Conservation (phyloP, 1,140 invertebrate genomes). For the Liolophura sinensis region DNA sequence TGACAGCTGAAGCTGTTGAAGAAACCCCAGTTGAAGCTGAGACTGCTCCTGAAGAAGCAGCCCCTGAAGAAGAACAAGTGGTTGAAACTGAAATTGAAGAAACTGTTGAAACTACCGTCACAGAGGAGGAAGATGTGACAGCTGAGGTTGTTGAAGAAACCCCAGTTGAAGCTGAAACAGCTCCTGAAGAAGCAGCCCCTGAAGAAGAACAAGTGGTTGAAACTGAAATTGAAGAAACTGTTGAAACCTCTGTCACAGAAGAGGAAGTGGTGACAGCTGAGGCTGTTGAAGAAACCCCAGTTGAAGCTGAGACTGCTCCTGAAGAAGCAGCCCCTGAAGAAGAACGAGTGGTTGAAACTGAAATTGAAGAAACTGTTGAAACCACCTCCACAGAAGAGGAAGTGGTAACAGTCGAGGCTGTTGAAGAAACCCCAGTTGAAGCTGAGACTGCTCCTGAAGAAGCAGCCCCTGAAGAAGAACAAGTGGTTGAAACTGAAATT, state of each 20-base stretch:
- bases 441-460: slow-evolving; percentile 38
- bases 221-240: slow-evolving; percentile 19
- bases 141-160: too few species aligned
- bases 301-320: slow-evolving; percentile 34
- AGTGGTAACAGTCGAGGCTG: slow-evolving; percentile 39
- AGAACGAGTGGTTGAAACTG: slow-evolving; percentile 35
- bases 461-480: slow-evolving; percentile 8
- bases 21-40: too few species aligned
- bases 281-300: slow-evolving; percentile 34
- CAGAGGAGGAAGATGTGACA: too few species aligned
- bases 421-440: slow-evolving; percentile 26
- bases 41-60: neutral
- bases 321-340: slow-evolving; percentile 32
- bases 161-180: too few species aligned
- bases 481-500: slow-evolving; percentile 12
- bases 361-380: slow-evolving; percentile 27
- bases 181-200: neutral
- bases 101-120: slow-evolving; percentile 2
- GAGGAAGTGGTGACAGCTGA: slow-evolving; percentile 41
- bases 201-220: slow-evolving; percentile 9
- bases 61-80: slow-evolving; percentile 1
- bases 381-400: slow-evolving; percentile 29
- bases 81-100: slow-evolving; percentile 8
- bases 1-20: too few species aligned
- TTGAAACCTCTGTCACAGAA: slow-evolving; percentile 24